Evolutionary conservation across 1,140 invertebrate genomes (phyloP).

Genomic region (Meteorus sp.): DNA sequence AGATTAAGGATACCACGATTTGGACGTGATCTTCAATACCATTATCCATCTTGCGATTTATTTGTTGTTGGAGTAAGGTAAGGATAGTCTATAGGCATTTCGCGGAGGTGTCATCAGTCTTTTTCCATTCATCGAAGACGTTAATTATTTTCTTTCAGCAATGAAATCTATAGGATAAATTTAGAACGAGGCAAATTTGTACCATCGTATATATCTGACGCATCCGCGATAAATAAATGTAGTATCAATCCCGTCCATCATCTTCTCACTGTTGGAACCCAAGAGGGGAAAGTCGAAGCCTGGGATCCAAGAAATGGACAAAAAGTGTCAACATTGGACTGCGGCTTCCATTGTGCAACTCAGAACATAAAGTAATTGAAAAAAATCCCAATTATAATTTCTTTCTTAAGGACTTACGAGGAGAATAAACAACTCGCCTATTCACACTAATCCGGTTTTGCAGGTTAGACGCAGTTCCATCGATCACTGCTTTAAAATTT

Average conservation of each 20-base stretch:
- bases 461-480: constrained; percentile 70
- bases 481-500: constrained; percentile 79
- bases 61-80: constrained; percentile 85
- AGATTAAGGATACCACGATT: constrained; percentile 91
- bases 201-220: constrained; percentile 76
- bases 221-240: constrained; percentile 81
- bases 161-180: constrained; percentile 94
- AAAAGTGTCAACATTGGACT: constrained; percentile 82
- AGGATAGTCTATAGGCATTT: neutral
- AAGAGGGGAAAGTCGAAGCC: constrained; percentile 90
- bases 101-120: constrained; percentile 8
- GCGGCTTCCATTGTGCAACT: constrained; percentile 72
- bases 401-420: constrained; percentile 9
- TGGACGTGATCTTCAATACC: constrained; percentile 92
- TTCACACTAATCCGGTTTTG: no score
- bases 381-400: constrained; percentile 27
- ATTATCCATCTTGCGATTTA: constrained; percentile 87
- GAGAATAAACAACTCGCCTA: no score
- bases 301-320: constrained; percentile 88
- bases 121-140: neutral
- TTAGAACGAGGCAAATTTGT: constrained; percentile 94
- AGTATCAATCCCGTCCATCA: constrained; percentile 88
- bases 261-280: constrained; percentile 85
- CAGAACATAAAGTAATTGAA: constrained; percentile 62
- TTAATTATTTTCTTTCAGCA: constrained; percentile 58